These are phyloP conservation scores for Platysteira castanea DNA, from an alignment of 2,113 vertebrate species.

Conservation along the genomic window DNA sequence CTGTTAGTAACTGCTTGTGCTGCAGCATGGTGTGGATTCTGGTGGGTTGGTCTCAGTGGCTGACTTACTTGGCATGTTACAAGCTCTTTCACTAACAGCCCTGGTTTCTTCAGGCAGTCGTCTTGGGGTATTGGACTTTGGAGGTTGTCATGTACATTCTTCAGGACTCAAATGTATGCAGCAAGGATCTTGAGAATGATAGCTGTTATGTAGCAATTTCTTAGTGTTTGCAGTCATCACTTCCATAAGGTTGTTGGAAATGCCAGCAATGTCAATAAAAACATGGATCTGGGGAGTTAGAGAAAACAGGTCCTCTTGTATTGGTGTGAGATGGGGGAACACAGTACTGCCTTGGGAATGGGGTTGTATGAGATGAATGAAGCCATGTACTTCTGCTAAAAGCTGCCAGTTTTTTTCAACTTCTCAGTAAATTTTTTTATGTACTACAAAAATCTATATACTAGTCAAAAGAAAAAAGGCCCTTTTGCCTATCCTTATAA, in stretches of 20 bases:
- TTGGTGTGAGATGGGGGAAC: background rate
- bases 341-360: background rate
- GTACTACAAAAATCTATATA: background rate
- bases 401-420: background rate
- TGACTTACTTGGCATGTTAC: background rate
- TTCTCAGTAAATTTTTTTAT: background rate
- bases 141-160: accelerated
- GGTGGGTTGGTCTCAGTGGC: background rate
- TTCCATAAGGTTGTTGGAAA: background rate
- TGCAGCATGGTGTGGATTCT: background rate
- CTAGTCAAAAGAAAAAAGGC: background rate
- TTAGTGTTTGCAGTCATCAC: background rate
- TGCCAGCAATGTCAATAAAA: background rate
- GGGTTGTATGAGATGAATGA: background rate
- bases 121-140: background rate
- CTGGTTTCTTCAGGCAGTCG: background rate
- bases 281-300: accelerated
- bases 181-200: background rate
- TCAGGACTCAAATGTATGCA: background rate
- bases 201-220: background rate
- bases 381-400: background rate
- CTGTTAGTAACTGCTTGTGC: background rate
- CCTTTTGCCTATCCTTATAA: background rate
- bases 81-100: background rate
- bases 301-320: background rate